Conservation (phyloP, 2,888 invertebrate species). For the Oasisia sp. region DNA sequence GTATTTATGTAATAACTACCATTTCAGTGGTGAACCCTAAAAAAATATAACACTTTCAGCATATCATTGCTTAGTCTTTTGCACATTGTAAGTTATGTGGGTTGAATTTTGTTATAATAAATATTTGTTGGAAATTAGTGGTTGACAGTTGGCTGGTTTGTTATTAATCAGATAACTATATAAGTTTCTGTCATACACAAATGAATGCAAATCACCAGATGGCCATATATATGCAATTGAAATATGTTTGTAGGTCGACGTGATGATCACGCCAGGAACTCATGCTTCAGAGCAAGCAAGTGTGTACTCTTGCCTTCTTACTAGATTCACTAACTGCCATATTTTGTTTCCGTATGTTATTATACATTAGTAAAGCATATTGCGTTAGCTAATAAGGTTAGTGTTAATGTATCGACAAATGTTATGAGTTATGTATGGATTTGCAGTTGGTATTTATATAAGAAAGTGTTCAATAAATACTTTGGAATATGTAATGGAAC, state of each 20-base stretch:
- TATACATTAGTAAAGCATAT: background rate
- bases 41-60: too few relatives aligned
- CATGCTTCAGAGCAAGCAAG: conserved; percentile 88
- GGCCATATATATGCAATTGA: background rate
- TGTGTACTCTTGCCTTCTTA: conserved; percentile 41
- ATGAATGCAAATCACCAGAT: background rate
- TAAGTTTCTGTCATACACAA: background rate
- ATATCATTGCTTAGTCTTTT: too few relatives aligned
- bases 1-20: too few relatives aligned
- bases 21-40: too few relatives aligned
- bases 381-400: background rate
- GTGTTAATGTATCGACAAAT: background rate
- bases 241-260: conserved; percentile 76
- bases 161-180: too few relatives aligned
- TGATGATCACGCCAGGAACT: conserved; percentile 89
- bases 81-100: too few relatives aligned
- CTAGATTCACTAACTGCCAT: background rate
- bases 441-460: background rate
- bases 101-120: too few relatives aligned
- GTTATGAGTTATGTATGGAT: background rate
- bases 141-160: too few relatives aligned
- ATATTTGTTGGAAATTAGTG: too few relatives aligned
- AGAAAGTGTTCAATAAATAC: background rate
- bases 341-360: background rate
- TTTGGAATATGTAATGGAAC: background rate